Evolutionary conservation across 2,797 vertebrate species (phyloP), one percentile per base, ranked within the genome.

Genomic region (Diceros bicornis): DNA sequence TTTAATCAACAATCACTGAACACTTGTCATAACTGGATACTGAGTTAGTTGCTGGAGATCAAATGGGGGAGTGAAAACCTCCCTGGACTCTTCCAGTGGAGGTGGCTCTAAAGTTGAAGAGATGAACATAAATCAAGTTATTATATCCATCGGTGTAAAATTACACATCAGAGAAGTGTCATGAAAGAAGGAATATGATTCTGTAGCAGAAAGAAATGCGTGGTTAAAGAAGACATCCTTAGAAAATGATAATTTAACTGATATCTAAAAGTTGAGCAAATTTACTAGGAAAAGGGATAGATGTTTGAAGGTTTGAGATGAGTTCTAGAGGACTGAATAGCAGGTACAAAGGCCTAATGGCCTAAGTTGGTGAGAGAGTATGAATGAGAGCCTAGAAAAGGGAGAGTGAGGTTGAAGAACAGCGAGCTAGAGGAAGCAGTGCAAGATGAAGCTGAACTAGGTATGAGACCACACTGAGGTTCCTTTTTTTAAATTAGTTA

Each of bases 401-500:
- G 10, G 6, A 10, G 13, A 18, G 0, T 1, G 41, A 61, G 23
- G 13, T 18, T 21, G 25, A 75, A 12, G n/a, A 21, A 34, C 4
- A 1, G 1, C 12, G 7, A 32, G 0, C 20, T 11, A 17, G 11
- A 8, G 10, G 3, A 18, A 13, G 6, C 1, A 18, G 2, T 4
- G 12, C 10, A 52, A 20, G 8, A 47, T 5, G 7, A 92, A 32
- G 8, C 8, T 11, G 47, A 27, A 29, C 2, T 9, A 23, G 0
- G 6, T 55, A 18, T 21, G 29, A 37, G n/a, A 47, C 17, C 2
- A 11, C n/a, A 27, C n/a, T 7, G 1, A 47, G 2, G 23, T 2
- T 41, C 14, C 23, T 79, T 79, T 59, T 2, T 84, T 93, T 25
- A 16, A 52, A 17, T 37, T 52, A 52, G 14, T 52, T 52, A 52